phyloP scores from a whole-genome alignment of 2,797 vertebrate species.

The Urosaurus nigricauda region DNA sequence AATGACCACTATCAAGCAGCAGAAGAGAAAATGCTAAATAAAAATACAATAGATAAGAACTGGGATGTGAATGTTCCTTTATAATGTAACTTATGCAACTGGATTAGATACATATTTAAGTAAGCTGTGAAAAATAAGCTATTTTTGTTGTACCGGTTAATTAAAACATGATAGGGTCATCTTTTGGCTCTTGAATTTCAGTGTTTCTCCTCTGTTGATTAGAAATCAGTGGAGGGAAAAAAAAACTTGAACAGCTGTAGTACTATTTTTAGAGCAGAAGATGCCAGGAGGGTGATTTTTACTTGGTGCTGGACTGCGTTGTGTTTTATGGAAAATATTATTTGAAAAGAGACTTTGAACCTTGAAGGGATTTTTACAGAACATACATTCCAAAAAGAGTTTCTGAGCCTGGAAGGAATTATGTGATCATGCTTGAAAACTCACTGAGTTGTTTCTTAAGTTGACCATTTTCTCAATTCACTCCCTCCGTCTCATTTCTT shows the following conservation, averaged over 20 bases:
- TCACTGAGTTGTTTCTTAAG: constrained; percentile 43
- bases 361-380: constrained; percentile 24
- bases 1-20: background rate
- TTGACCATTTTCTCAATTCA: constrained; percentile 23
- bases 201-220: constrained; percentile 39
- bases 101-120: background rate
- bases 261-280: constrained; percentile 59
- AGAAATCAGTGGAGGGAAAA: constrained; percentile 43
- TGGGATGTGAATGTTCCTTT: background rate
- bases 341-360: constrained; percentile 20
- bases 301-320: constrained; percentile 30
- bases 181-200: constrained; percentile 14
- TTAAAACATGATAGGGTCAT: constrained; percentile 24
- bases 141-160: background rate
- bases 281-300: constrained; percentile 41
- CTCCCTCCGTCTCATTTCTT: background rate
- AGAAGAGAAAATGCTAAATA: background rate
- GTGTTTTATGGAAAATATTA: constrained; percentile 17
- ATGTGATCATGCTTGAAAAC: constrained; percentile 41
- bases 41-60: background rate
- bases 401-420: constrained; percentile 42
- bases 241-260: constrained; percentile 41
- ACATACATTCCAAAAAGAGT: background rate
- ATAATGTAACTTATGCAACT: background rate
- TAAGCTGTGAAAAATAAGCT: background rate